A percentile compares a stretch with the other conserved stretches of the same genome.
phyloP scores from a whole-genome alignment of 2,888 invertebrate genomes.

The Cheilosia variabilis region DNA sequence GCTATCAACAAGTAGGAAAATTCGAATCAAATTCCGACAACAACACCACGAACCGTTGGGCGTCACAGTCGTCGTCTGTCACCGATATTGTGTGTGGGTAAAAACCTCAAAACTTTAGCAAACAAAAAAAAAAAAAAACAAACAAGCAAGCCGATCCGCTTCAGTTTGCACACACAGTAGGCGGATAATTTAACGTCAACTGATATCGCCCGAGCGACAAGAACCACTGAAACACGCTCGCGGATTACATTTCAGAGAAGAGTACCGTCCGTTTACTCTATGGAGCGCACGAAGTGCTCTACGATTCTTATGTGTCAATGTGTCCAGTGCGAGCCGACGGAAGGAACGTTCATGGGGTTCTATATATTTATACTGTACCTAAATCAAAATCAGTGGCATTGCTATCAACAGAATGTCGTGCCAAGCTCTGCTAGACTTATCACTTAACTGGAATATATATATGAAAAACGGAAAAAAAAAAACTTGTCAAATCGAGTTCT shows the following conservation, averaged over 20 bases:
- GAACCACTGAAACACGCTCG: conserved; percentile 58
- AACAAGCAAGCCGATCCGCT: conserved; percentile 20
- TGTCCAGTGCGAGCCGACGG: not conserved
- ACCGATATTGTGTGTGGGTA: conserved; percentile 13
- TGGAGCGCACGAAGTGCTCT: conserved; percentile 4
- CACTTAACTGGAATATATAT: conserved; percentile 17
- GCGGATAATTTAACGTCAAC: conserved; percentile 61
- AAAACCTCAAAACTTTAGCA: conserved; percentile 27
- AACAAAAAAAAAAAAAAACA: conserved; percentile 39
- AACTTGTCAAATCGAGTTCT: conserved; percentile 15
- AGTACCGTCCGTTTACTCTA: not conserved
- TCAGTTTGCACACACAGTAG: conserved; percentile 38
- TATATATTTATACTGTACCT: no score
- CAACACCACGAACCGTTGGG: not conserved
- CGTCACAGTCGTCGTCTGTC: not conserved
- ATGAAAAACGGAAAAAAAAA: not conserved
- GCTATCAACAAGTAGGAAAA: conserved; percentile 42
- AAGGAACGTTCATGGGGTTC: conserved; percentile 2
- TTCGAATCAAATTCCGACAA: conserved; percentile 44
- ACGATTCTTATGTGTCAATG: not conserved
- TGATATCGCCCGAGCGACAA: conserved; percentile 66
- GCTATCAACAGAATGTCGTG: conserved; percentile 19
- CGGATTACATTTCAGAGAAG: conserved; percentile 40
- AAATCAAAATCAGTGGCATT: conserved; percentile 35
- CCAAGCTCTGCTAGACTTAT: conserved; percentile 29